Conservation (phyloP, 2,888 invertebrate species). For the Acanthosoma haemorrhoidale region DNA sequence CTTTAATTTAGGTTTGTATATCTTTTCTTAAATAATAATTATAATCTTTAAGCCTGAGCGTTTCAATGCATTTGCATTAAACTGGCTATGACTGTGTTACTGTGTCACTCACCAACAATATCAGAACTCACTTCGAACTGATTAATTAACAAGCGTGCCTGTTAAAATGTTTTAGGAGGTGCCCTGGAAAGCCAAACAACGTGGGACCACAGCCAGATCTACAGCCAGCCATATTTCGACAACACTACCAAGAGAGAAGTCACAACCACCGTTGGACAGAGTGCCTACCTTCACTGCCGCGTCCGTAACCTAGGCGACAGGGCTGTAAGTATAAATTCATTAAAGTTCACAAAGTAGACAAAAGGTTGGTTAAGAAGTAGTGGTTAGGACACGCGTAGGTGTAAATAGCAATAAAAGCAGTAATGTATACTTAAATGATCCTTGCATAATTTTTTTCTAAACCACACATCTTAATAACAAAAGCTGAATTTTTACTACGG, state of each 20-base stretch:
- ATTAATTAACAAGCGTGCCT: neutral
- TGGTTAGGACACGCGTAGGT: neutral
- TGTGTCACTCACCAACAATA: neutral
- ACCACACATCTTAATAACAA: too few species aligned
- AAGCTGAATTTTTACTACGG: too few species aligned
- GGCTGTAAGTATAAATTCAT: slow-evolving; percentile 63
- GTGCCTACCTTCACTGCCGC: slow-evolving; percentile 76
- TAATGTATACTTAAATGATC: too few species aligned
- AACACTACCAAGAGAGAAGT: slow-evolving; percentile 77
- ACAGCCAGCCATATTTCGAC: slow-evolving; percentile 83
- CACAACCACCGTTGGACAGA: slow-evolving; percentile 81
- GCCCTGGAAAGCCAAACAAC: slow-evolving; percentile 16
- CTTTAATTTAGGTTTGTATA: too few species aligned
- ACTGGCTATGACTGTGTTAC: neutral
- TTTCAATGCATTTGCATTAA: too few species aligned
- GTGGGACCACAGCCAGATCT: slow-evolving; percentile 55
- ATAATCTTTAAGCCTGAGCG: too few species aligned
- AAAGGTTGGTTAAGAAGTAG: neutral
- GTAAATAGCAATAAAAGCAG: too few species aligned
- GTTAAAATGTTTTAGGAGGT: neutral
- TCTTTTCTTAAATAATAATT: too few species aligned
- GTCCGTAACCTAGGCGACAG: slow-evolving; percentile 82
- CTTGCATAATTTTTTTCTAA: too few species aligned
- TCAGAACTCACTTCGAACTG: neutral
- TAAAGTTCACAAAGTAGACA: too few species aligned